phyloP scores from a whole-genome alignment of 2,113 vertebrate genomes.

The Seriola aureovittata region DNA sequence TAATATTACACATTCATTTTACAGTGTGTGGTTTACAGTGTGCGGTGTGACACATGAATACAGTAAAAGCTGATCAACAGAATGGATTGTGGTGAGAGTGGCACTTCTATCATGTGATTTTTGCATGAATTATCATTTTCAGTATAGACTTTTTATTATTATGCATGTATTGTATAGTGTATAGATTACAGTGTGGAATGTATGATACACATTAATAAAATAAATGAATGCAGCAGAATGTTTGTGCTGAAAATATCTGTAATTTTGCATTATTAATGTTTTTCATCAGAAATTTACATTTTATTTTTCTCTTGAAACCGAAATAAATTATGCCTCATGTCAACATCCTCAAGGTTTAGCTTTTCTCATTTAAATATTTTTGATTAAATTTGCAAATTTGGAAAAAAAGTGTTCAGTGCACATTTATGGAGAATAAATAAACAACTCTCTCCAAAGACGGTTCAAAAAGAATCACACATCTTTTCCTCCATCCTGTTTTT shows the following conservation, averaged over 20 bases:
- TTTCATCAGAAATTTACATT: neutral
- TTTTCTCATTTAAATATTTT: neutral
- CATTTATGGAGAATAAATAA: neutral
- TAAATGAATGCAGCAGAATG: neutral
- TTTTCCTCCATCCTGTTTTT: no score
- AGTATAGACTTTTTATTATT: neutral
- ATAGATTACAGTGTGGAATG: neutral
- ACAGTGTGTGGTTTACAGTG: neutral
- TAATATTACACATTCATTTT: neutral
- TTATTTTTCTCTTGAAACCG: neutral
- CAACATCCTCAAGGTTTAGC: neutral
- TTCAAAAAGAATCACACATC: neutral
- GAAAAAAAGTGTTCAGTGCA: neutral
- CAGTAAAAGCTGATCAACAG: neutral
- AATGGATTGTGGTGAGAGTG: neutral
- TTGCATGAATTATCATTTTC: neutral
- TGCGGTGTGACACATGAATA: neutral
- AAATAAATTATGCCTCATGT: neutral
- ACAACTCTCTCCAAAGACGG: neutral
- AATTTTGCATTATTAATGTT: neutral
- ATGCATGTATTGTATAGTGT: neutral
- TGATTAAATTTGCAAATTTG: neutral
- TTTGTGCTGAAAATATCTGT: neutral
- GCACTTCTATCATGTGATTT: neutral
- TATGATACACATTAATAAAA: no score